Evolutionary conservation across 2,888 invertebrate species (phyloP), one percentile per base, ranked within the genome.

Genomic region (Apotomis betuletana): DNA sequence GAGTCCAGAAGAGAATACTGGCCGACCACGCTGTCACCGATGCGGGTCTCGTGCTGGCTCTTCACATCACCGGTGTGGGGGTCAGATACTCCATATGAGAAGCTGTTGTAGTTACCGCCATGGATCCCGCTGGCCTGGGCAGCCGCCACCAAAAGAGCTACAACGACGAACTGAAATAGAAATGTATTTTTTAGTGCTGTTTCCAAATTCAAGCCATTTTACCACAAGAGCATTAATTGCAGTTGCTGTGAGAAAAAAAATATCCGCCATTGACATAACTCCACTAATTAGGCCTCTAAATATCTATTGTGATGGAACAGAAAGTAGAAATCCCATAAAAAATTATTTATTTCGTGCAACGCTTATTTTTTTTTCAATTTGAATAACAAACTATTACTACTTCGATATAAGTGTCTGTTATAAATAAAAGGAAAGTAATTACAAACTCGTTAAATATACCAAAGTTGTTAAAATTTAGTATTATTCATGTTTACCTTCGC

Each of bases 31-130:
- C 81, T 80, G 75, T 89, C 89, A 52, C 90, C 90, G 69, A 79
- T 78, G 72, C 90, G 87, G 68, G 82, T 81, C 78, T 91, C 91
- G 15, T 82, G 81, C 78, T 90, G 90, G 79, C 84, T 87, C 77
- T 91, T 90, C 74, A 81, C 81, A 78, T 92, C 92, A 4, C 92
- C 90, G 60, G 91, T 91, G 75, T 87, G 77, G 61, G 85, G 81
- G 78, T 91, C 92, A 65, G 88, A 84, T 36, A 92, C 87, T 36
- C 87, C 88, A 75, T 92, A 92, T 1, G 87, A 85, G 81, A 85
- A 91, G 75, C 85, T 85, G 69, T 77, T 75, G 69, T 76, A 76
- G 73, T 78, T 79, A 12, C 77, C 77, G 15, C 79, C 80, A 72
- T 80, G 74, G 70, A 74, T 51, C 4, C 75, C 80, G 70, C 80